phyloP scores from a whole-genome alignment of 2,888 invertebrate genomes.

The Euclidia mi region DNA sequence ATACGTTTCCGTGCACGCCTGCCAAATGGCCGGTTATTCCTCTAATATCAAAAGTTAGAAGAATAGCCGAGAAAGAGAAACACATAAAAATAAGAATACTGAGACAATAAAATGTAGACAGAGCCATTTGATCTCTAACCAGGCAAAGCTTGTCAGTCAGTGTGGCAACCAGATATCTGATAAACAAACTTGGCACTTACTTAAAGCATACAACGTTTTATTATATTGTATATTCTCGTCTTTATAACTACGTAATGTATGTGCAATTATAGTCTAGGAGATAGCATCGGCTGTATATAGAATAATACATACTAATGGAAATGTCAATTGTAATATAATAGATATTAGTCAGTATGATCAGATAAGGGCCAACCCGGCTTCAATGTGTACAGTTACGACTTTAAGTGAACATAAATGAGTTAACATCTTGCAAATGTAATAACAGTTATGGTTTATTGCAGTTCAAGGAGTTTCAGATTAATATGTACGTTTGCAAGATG shows the following conservation, averaged over 20 bases:
- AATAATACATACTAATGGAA: constrained; percentile 36
- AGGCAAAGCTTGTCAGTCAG: too few species aligned
- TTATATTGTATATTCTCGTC: constrained; percentile 40
- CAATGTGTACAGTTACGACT: background rate
- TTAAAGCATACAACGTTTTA: too few species aligned
- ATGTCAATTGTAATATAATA: constrained; percentile 32
- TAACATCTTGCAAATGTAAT: constrained; percentile 7
- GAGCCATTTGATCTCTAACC: too few species aligned
- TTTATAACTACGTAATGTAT: constrained; percentile 34
- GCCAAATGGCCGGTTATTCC: too few species aligned
- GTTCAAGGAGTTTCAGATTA: background rate
- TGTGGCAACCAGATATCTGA: too few species aligned
- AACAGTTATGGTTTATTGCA: background rate
- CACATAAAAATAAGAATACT: too few species aligned
- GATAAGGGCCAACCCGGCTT: constrained; percentile 3
- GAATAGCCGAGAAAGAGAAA: too few species aligned
- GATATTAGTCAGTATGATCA: constrained; percentile 8
- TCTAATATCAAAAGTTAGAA: too few species aligned
- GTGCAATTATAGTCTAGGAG: constrained; percentile 31
- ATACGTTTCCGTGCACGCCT: too few species aligned
- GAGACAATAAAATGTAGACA: too few species aligned
- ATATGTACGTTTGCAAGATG: too few species aligned
- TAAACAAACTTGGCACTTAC: too few species aligned
- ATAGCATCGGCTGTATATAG: constrained; percentile 30
- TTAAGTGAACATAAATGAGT: background rate